Conservation (phyloP, 2,888 invertebrate species). For the Pemphredon lugubris region DNA sequence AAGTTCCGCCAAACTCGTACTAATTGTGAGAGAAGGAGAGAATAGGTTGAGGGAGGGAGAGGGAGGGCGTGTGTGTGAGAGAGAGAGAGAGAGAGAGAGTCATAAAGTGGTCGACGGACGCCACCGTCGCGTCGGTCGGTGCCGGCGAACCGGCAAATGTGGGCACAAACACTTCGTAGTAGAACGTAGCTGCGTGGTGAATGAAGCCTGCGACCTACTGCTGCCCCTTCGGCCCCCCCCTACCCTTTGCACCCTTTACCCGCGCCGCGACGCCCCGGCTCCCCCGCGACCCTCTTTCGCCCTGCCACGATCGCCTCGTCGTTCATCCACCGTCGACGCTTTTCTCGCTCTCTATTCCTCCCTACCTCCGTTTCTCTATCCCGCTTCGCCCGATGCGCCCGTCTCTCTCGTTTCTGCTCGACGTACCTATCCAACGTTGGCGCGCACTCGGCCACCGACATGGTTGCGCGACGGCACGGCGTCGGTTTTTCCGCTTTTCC, state of each 20-base stretch:
- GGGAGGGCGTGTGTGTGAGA: no score
- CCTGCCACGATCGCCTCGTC: no score
- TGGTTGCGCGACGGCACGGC: slow-evolving; percentile 6
- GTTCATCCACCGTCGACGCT: no score
- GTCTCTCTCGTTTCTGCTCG: no score
- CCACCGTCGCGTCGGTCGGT: slow-evolving; percentile 31
- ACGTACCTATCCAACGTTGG: no score
- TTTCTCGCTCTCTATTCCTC: not conserved
- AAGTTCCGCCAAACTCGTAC: no score
- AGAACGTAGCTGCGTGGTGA: slow-evolving; percentile 57
- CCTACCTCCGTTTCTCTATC: slow-evolving; percentile 24
- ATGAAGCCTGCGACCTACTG: slow-evolving; percentile 60
- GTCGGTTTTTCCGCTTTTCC: not conserved
- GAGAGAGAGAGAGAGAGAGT: no score
- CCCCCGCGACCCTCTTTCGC: not conserved
- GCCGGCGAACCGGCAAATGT: slow-evolving; percentile 57
- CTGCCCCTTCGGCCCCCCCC: slow-evolving; percentile 75
- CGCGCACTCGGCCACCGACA: not conserved
- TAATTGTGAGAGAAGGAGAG: not conserved
- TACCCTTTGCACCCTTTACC: slow-evolving; percentile 82
- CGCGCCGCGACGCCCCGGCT: not conserved
- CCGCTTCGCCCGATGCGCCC: slow-evolving; percentile 19
- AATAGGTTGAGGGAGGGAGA: not conserved
- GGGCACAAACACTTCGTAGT: slow-evolving; percentile 60
- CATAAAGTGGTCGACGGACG: slow-evolving; percentile 35